Evolutionary conservation across 2,797 vertebrate genomes (phyloP).

Genomic region (Hapalemur alaotrensis): DNA sequence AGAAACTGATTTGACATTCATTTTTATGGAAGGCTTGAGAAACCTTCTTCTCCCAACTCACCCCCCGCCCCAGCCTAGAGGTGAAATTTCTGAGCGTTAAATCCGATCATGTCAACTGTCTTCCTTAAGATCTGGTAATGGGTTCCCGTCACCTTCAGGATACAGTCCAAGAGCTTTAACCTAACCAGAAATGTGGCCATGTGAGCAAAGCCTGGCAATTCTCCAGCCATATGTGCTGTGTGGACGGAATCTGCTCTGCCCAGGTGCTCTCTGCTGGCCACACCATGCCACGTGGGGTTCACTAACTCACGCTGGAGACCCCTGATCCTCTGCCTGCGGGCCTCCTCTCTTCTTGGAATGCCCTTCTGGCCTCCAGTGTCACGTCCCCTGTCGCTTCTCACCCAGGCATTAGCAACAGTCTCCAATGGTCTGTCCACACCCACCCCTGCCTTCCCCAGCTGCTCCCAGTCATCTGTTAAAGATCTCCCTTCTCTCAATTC

Average conservation of each 20-base stretch:
- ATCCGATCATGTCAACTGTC: neutral
- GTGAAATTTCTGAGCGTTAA: neutral
- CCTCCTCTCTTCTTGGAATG: neutral
- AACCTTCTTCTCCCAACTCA: neutral
- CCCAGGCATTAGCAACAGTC: fast-evolving
- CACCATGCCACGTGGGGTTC: fast-evolving
- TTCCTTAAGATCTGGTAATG: fast-evolving
- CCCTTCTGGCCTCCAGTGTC: neutral
- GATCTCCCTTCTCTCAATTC: too few species aligned
- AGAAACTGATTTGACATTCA: slow-evolving; percentile 43
- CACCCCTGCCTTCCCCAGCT: neutral
- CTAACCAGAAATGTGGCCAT: fast-evolving
- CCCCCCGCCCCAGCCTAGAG: neutral
- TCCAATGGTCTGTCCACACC: neutral
- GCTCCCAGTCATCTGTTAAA: neutral
- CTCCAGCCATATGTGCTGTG: fast-evolving
- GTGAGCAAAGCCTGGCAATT: fast-evolving
- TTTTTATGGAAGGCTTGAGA: neutral
- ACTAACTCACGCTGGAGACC: fast-evolving
- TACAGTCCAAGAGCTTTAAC: too few species aligned
- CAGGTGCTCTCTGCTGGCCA: fast-evolving
- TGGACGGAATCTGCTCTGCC: fast-evolving
- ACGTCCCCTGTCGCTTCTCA: fast-evolving
- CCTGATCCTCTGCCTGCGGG: fast-evolving
- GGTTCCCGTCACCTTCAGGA: neutral